Evolutionary conservation across 1,140 invertebrate species (phyloP).

Genomic region (Bombus huntii): DNA sequence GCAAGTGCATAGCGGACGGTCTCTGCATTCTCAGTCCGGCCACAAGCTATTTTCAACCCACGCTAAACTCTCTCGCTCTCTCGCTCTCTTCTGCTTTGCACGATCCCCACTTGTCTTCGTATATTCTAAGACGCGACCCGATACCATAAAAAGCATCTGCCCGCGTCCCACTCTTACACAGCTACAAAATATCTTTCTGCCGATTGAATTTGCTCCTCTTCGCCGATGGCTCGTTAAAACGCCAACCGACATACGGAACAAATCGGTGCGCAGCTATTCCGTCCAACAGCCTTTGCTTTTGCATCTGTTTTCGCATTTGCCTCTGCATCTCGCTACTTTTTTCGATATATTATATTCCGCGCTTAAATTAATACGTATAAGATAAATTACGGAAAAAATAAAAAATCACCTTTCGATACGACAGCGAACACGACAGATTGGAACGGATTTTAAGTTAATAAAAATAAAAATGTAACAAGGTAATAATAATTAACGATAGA

Average conservation of each 20-base stretch:
- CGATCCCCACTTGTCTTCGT: conserved; percentile 30
- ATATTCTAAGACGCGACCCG: conserved; percentile 59
- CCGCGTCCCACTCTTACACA: not conserved
- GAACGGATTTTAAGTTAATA: too few species aligned
- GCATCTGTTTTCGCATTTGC: too few species aligned
- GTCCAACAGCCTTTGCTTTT: too few species aligned
- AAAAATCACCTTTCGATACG: too few species aligned
- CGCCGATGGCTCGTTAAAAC: conserved; percentile 6
- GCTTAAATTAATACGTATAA: too few species aligned
- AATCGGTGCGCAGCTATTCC: too few species aligned
- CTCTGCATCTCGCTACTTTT: not conserved
- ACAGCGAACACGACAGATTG: too few species aligned
- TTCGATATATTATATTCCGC: too few species aligned
- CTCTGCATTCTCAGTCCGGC: conserved; percentile 72
- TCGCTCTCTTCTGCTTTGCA: conserved; percentile 17
- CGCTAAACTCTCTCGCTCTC: conserved; percentile 60
- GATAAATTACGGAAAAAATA: too few species aligned
- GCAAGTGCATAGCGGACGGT: conserved; percentile 74
- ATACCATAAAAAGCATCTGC: conserved; percentile 57
- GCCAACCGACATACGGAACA: not conserved
- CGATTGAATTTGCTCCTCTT: conserved; percentile 28
- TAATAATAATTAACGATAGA: too few species aligned
- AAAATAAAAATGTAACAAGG: too few species aligned
- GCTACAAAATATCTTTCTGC: conserved; percentile 5
- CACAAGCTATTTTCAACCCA: conserved; percentile 75